Base-by-base conservation (phyloP, 2,797 vertebrate genomes). In the Acanthurus lineatus region DNA sequence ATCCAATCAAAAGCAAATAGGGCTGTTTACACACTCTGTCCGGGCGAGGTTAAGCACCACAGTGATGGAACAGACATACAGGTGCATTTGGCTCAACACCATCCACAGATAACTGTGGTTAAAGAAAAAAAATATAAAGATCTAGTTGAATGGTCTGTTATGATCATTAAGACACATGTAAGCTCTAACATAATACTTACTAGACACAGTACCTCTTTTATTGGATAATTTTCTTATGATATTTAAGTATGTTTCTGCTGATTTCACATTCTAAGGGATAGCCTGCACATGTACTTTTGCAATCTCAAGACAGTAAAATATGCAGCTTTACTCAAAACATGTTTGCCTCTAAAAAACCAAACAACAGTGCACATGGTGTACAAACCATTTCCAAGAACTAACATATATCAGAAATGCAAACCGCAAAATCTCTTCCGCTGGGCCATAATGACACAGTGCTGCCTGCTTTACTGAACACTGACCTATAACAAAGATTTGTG, bases 301-400 rank as follows among this genome's bases (percentile, higher is more conserved):
- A 9, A 54, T 35, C 42, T 66, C 17, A 56, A 14, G 47, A 78
- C 51, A 35, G 61, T 47, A 32, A 64, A 44, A 57, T 60, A n/a
- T 65, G 25, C 25, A 59, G 52, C 25, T 65, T 10, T 17, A 16
- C 22, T 53, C 40, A 57, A 48, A 79, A 64, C 47, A 71, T 58
- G 44, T 71, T 63, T 57, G 22, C 32, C 16, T 68, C 59, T 51
- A 45, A 59, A 25, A 70, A 59, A 67, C 32, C 63, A 56, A 79
- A 77, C 45, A 54, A 58, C 70, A 60, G 45, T 17, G 65, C 28
- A 79, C 20, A 5, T 65, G 48, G 17, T 28, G 15, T 22, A 38
- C 20, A 53, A 51, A 54, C 62, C 11, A 64, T 40, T 79, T 83
- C 62, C 22, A 73, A 73, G 49, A 64, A 81, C 64, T 64, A n/a